These are phyloP conservation scores for Lutraria lutraria DNA, from an alignment of 2,888 invertebrate genomes.

Conservation along the genomic window DNA sequence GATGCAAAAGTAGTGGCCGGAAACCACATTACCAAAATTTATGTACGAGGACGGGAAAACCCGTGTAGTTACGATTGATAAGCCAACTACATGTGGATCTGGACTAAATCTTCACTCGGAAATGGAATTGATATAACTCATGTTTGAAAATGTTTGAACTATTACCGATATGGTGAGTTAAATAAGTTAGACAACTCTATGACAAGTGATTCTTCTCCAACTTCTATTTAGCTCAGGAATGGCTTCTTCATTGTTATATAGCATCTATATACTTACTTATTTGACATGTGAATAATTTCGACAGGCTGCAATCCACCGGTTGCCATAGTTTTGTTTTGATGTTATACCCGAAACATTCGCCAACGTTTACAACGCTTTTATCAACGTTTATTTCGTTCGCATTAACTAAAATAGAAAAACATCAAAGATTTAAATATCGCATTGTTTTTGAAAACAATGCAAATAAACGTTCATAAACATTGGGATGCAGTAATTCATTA, in stretches of 20 bases:
- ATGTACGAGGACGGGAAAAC: too few relatives aligned
- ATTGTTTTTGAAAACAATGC: not conserved
- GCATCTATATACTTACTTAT: slow-evolving; percentile 39
- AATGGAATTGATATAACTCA: too few relatives aligned
- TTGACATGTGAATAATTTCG: slow-evolving; percentile 48
- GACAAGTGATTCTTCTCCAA: too few relatives aligned
- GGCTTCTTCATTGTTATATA: too few relatives aligned
- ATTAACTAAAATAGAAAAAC: slow-evolving; percentile 19
- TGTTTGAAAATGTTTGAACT: too few relatives aligned
- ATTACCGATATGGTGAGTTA: too few relatives aligned
- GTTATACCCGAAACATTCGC: slow-evolving; percentile 66
- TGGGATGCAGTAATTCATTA: not conserved
- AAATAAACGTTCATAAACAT: not conserved
- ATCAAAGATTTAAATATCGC: not conserved
- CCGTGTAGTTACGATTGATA: too few relatives aligned
- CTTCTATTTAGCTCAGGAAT: too few relatives aligned
- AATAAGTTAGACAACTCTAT: too few relatives aligned
- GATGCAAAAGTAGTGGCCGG: too few relatives aligned
- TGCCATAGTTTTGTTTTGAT: slow-evolving; percentile 43
- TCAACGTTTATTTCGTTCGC: slow-evolving; percentile 47
- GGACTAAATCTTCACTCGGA: not conserved
- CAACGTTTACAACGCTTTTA: slow-evolving; percentile 40
- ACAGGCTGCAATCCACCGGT: slow-evolving; percentile 44
- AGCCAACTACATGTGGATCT: too few relatives aligned
- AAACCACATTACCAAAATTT: too few relatives aligned